Evolutionary conservation across 2,888 invertebrate species (phyloP), one percentile per base, ranked within the genome.

Genomic region (Meta bourneti): DNA sequence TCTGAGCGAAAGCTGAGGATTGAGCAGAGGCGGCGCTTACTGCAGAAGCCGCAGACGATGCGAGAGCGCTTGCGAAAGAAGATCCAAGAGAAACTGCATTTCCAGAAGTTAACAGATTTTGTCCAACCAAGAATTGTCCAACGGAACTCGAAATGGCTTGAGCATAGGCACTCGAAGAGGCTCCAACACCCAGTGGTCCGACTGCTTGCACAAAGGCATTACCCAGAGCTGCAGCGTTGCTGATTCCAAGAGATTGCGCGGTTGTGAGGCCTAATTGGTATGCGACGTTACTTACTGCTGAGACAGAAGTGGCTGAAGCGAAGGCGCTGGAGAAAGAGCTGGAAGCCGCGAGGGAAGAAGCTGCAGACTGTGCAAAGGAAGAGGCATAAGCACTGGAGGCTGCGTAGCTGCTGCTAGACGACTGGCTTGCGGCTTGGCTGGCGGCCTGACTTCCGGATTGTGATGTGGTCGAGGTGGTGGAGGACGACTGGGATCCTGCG

Each of bases 391-490:
- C 69, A 48, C 13, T 34, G 19, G n/a, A n/a, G 61, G 75, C 77
- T 13, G 75, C 77, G n/a, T 69, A 34, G 16, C 61, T 49, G 19
- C 48, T 34, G 0, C 51, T 74, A 34, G 74, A n/a, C 0, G 20
- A 52, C 9, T 77, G n/a, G 19, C 85, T 85, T n/a, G 16, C 85
- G 0, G 75, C 61, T 61, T 85, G 61, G 19, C 82, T 82, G 1
- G 69, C 69, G 0, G 78, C 78, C 69, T 85, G 77, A 49, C 85
- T 85, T 49, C 11, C 72, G 5, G 84, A 16, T 54, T 6, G 34
- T 9, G 84, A 85, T 13, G 75, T 85, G 61, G 75, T 75, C 7
- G 75, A 77, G 4, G 69, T 77, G 16, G 69, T 69, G n/a, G 77
- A 61, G 19, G 51, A 20, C 1, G 70, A 70, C 7, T 16, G 48